These are phyloP conservation scores for Scaptomyza flava DNA, from an alignment of 2,888 invertebrate genomes.

Conservation along the genomic window DNA sequence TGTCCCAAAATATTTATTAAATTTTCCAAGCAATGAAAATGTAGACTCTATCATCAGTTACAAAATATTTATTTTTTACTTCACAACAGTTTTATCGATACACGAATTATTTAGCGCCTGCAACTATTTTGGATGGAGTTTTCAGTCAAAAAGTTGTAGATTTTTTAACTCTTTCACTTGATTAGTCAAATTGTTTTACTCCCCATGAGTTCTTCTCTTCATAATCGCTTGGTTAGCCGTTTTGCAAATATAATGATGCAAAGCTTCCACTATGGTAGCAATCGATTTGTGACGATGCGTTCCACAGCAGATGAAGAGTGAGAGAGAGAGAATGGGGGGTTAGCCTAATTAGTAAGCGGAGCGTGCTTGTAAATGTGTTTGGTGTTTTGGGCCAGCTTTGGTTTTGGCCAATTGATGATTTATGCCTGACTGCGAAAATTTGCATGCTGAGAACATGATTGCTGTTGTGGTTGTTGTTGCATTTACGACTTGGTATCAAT, in stretches of 20 bases:
- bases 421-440: slow-evolving; percentile 37
- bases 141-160: neutral
- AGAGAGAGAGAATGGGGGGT: neutral
- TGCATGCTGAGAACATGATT: slow-evolving; percentile 10
- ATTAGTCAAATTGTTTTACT: neutral
- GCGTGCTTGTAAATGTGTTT: slow-evolving; percentile 3
- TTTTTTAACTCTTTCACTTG: neutral
- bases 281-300: neutral
- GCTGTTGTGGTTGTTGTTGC: slow-evolving; percentile 13
- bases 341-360: slow-evolving; percentile 31
- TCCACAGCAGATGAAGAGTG: neutral
- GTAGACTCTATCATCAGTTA: neutral
- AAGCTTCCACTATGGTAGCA: neutral
- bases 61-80: too few relatives aligned
- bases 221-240: neutral
- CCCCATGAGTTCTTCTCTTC: too few relatives aligned
- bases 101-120: too few relatives aligned
- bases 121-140: neutral
- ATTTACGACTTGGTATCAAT: slow-evolving; percentile 29
- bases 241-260: neutral
- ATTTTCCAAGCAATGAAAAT: neutral
- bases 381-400: slow-evolving; percentile 3
- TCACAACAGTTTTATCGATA: too few relatives aligned
- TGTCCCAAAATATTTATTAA: neutral
- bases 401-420: slow-evolving; percentile 33